Conservation (phyloP, 1,140 invertebrate species). For the Leptopilina boulardi region DNA sequence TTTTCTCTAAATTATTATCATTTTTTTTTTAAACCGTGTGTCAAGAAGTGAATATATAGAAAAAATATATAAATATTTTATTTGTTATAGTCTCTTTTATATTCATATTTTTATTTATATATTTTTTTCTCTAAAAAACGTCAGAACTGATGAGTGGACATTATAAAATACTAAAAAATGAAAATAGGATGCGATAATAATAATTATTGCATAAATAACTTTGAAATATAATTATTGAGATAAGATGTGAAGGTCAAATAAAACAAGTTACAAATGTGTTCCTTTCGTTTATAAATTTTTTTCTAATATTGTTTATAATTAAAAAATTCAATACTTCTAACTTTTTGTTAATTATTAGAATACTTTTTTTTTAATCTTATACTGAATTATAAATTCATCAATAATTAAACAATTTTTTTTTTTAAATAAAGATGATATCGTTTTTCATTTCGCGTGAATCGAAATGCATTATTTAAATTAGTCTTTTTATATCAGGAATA, state of each 20-base stretch:
- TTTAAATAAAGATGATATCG: not conserved
- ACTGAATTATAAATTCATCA: not conserved
- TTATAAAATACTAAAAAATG: not conserved
- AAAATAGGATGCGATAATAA: not conserved
- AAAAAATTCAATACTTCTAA: not conserved
- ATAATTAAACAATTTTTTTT: not conserved
- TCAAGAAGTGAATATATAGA: no score
- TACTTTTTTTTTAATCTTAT: not conserved
- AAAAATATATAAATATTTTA: no score
- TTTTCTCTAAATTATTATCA: no score
- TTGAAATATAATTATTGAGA: constrained; percentile 5
- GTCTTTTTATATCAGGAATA: constrained; percentile 16
- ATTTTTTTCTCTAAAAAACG: not conserved
- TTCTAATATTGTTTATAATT: not conserved
- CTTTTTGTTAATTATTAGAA: not conserved
- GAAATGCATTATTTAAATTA: not conserved
- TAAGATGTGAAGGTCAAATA: constrained; percentile 4
- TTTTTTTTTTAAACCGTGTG: no score
- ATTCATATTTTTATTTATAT: no score
- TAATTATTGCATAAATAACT: constrained; percentile 21
- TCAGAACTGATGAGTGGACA: not conserved
- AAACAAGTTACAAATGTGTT: not conserved
- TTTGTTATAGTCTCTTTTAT: no score
- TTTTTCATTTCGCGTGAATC: not conserved
- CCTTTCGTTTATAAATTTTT: not conserved